phyloP scores from a whole-genome alignment of 2,113 vertebrate species.

The Pedetes capensis region DNA sequence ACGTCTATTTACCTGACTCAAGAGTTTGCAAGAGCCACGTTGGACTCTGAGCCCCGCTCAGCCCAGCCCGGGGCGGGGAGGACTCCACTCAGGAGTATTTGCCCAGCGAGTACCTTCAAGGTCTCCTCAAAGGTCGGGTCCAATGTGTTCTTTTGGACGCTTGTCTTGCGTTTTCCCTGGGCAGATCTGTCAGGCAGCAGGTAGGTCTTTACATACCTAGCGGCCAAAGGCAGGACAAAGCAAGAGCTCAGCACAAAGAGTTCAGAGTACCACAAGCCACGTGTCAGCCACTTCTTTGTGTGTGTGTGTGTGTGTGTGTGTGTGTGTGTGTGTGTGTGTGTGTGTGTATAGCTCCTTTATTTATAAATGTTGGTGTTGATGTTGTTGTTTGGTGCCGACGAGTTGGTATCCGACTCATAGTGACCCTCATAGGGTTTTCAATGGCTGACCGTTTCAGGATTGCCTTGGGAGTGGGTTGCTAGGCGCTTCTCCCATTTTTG shows the following conservation, averaged over 20 bases:
- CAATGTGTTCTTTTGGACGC: slow-evolving; percentile 87
- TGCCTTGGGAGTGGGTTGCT: no score
- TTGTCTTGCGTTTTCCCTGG: slow-evolving; percentile 89
- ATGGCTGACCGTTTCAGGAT: no score
- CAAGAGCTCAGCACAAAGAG: background rate
- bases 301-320: no score
- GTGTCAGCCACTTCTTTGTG: fast-evolving
- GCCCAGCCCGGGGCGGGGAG: fast-evolving
- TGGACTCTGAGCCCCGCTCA: background rate
- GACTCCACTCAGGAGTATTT: background rate
- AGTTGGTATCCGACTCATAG: no score
- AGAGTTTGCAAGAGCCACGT: background rate
- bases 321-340: no score
- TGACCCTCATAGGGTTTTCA: no score
- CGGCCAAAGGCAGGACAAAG: background rate
- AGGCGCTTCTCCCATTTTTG: no score
- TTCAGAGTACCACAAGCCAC: fast-evolving
- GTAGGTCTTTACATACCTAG: slow-evolving; percentile 92
- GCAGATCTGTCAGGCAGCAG: slow-evolving; percentile 90
- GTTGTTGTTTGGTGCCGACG: no score
- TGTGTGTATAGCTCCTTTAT: no score
- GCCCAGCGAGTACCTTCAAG: slow-evolving; percentile 85
- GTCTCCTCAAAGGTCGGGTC: slow-evolving; percentile 90
- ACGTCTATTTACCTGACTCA: background rate
- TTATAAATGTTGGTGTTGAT: no score